phyloP scores from a whole-genome alignment of 2,888 invertebrate species.

The Andrena flavipes region DNA sequence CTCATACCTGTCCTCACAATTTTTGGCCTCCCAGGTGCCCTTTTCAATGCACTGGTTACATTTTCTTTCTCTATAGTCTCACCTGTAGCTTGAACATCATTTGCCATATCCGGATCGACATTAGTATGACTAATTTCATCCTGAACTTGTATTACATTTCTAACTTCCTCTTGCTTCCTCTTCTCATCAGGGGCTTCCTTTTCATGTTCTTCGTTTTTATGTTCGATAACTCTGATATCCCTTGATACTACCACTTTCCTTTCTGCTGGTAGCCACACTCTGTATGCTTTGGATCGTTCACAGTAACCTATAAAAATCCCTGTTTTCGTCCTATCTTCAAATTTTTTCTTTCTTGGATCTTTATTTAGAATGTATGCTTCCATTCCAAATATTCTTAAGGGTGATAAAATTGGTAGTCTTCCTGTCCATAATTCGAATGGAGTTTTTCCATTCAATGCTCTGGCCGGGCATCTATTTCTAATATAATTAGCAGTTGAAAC shows the following conservation, averaged over 20 bases:
- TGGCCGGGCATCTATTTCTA: conserved; percentile 45
- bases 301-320: conserved; percentile 44
- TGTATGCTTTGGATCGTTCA: conserved; percentile 38
- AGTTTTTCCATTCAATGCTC: conserved; percentile 26
- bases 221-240: conserved; percentile 38
- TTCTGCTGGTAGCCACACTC: conserved; percentile 61
- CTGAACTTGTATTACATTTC: no score
- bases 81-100: no score
- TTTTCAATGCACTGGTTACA: not conserved
- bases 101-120: no score
- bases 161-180: no score
- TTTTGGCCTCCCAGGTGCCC: conserved; percentile 26
- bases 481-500: conserved; percentile 37
- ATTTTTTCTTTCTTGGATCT: conserved; percentile 32
- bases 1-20: conserved; percentile 17
- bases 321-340: conserved; percentile 26
- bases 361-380: conserved; percentile 33
- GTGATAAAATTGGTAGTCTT: conserved; percentile 3
- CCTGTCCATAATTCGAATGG: conserved; percentile 46
- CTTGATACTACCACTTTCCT: conserved; percentile 38
- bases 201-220: not conserved
- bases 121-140: no score
- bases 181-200: not conserved
- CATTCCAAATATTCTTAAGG: conserved; percentile 37
- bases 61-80: not conserved